Evolutionary conservation across 2,113 vertebrate species (phyloP).

Genomic region (Martes martes): DNA sequence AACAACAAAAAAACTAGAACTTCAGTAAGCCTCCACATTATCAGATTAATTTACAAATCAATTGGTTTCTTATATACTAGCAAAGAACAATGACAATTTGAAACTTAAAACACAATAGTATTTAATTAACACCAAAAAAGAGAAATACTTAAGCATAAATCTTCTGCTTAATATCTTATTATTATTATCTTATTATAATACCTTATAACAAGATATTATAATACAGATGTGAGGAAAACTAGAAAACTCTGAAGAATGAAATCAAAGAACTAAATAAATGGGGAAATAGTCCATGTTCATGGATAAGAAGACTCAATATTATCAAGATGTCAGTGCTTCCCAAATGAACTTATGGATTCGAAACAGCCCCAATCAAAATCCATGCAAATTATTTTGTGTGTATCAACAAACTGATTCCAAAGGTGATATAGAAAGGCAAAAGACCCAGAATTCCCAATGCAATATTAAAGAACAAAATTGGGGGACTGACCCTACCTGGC

Average conservation of each 20-base stretch:
- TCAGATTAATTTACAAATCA: neutral
- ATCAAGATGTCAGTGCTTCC: too few species aligned
- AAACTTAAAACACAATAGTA: neutral
- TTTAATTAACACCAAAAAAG: neutral
- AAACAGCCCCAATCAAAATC: neutral
- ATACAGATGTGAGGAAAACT: neutral
- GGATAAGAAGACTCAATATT: too few species aligned
- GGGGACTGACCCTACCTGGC: neutral
- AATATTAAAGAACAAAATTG: neutral
- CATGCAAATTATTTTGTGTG: neutral
- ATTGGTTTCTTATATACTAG: neutral
- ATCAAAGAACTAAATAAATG: neutral
- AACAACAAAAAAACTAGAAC: neutral
- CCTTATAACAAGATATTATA: neutral
- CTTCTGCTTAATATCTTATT: neutral
- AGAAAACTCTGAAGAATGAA: neutral
- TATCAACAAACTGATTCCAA: neutral
- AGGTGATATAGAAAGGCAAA: neutral
- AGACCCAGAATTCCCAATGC: neutral
- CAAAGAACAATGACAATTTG: neutral
- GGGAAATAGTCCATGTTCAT: neutral
- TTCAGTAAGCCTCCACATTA: neutral
- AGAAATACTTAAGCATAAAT: neutral
- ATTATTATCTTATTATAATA: too few species aligned
- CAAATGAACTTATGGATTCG: neutral